Conservation (phyloP, 2,113 vertebrate species). For the Sphyrna mokarran region DNA sequence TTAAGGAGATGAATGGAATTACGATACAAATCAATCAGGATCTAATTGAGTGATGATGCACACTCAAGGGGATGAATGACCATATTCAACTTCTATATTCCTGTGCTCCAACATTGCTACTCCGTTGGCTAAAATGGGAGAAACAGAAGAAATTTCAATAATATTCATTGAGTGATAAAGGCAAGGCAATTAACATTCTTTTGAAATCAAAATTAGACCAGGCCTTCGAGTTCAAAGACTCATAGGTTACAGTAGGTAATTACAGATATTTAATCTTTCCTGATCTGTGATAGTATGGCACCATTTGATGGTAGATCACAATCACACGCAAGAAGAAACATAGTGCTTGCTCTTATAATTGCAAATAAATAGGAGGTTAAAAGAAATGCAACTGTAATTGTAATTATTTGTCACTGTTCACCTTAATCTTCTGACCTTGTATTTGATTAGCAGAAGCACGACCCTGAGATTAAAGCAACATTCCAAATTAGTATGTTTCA, state of each 20-base stretch:
- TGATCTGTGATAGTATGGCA: neutral
- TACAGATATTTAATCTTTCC: conserved; percentile 14
- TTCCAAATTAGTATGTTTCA: neutral
- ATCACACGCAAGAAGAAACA: neutral
- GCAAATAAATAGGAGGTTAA: neutral
- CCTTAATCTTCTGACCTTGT: conserved; percentile 6
- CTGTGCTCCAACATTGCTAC: neutral
- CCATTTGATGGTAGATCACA: conserved; percentile 1
- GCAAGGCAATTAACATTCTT: neutral
- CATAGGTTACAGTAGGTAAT: neutral
- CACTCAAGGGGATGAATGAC: neutral
- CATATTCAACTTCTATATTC: neutral
- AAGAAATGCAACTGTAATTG: neutral
- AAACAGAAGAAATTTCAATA: neutral
- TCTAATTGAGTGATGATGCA: neutral
- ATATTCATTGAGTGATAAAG: neutral
- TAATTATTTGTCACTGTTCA: conserved; percentile 17
- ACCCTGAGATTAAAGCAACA: neutral
- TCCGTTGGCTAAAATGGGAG: neutral
- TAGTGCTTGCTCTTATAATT: neutral
- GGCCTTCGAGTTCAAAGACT: neutral
- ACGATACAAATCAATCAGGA: neutral
- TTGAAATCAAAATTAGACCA: neutral
- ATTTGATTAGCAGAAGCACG: neutral
- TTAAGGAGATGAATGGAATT: neutral